A percentile compares a stretch with the other conserved stretches of the same genome.
Evolutionary conservation across 2,888 invertebrate species (phyloP).

Genomic region (Ceriagrion tenellum): DNA sequence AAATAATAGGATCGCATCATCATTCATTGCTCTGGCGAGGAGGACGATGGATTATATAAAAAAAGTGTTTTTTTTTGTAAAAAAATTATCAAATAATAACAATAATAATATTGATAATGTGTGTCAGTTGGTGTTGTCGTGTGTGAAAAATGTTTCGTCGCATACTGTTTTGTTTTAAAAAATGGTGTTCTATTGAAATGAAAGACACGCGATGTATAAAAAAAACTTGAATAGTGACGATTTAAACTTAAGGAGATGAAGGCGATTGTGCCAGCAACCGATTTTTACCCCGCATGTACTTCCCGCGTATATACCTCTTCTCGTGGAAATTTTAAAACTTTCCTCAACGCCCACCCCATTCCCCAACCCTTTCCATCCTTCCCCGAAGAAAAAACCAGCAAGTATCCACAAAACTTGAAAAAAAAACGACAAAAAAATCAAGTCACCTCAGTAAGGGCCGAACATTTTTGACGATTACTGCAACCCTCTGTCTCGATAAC

Average conservation of each 20-base stretch:
- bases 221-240: neutral
- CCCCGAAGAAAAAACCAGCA: neutral
- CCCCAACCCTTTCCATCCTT: no score
- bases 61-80: constrained; percentile 24
- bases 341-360: neutral
- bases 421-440: neutral
- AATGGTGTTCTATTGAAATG: constrained; percentile 55
- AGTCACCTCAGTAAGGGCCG: neutral
- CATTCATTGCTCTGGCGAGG: constrained; percentile 8
- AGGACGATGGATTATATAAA: neutral
- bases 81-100: neutral
- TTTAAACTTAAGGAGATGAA: neutral
- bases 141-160: constrained; percentile 52
- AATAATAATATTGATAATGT: constrained; percentile 46
- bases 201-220: neutral
- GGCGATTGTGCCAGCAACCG: constrained; percentile 30
- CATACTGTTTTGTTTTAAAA: constrained; percentile 52
- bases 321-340: neutral
- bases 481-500: neutral
- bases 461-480: neutral
- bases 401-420: neutral
- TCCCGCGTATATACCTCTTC: constrained; percentile 18
- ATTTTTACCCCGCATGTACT: constrained; percentile 25
- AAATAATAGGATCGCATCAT: neutral
- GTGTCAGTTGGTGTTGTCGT: constrained; percentile 64